Evolutionary conservation across 2,797 vertebrate genomes (phyloP), one percentile per base, ranked within the genome.

Genomic region (Limnodromus scolopaceus): DNA sequence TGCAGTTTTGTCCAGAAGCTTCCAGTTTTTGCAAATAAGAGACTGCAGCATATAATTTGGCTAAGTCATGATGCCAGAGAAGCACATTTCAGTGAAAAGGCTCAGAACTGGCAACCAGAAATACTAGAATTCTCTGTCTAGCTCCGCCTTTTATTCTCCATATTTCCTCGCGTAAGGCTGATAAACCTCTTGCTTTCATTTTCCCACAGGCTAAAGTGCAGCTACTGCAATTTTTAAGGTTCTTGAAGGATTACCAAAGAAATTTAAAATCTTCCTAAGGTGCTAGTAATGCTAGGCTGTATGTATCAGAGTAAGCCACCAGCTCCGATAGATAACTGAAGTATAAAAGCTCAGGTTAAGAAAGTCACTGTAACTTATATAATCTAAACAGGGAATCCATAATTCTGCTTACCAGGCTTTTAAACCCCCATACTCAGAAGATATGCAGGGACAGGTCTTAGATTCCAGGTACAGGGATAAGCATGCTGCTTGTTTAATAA

Each of bases 201-300:
- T 94, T 20, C 64, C 70, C 11, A 11, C 28, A 20, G 84, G 75
- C 77, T 81, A 16, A 86, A 94, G 90, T 84, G 79, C 92, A 91
- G 74, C 66, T 72, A 20, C 58, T 79, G 74, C 74, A 88, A 82
- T 96, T 93, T 94, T 83, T 10, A 43, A 84, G 54, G 68, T 70
- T 82, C 68, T 74, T 80, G 86, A 78, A 79, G 60, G 77, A 90
- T 95, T 92, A 53, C 58, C 75, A 32, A 88, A 84, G 66, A 88
- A 79, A 94, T 76, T 66, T 95, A 16, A 94, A 93, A 76, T 88
- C 83, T 93, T 94, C 85, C 58, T 69, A 15, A 84, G 77, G 81
- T 87, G 38, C 70, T 82, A 90, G 87, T 84, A 72, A 63, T 49
- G 43, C 77, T 70, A 76, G 64, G 70, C 75, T 80, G 13, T 84